Conservation (phyloP, 2,888 invertebrate species). For the Clostera curtula region DNA sequence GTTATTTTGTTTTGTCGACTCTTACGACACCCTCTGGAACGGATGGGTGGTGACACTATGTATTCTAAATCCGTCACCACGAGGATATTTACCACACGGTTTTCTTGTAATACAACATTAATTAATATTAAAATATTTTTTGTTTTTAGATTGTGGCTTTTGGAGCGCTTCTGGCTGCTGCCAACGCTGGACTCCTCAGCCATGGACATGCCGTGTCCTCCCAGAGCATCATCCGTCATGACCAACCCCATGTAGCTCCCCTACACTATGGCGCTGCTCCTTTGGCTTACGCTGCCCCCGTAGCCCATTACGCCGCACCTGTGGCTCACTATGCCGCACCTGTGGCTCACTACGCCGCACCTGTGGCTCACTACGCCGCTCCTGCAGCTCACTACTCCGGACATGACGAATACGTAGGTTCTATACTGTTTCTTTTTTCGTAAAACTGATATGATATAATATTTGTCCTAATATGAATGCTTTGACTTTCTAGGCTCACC, state of each 20-base stretch:
- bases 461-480: too few species aligned
- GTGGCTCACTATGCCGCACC: slow-evolving; percentile 16
- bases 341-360: slow-evolving; percentile 13
- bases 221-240: slow-evolving; percentile 3
- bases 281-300: slow-evolving; percentile 3
- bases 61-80: too few species aligned
- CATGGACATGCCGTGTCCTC: slow-evolving; percentile 10
- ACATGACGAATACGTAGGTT: slow-evolving; percentile 23
- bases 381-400: slow-evolving; percentile 23
- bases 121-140: neutral
- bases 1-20: too few species aligned
- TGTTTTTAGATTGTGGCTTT: slow-evolving; percentile 30
- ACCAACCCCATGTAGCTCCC: slow-evolving; percentile 2
- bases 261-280: too few species aligned
- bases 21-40: too few species aligned
- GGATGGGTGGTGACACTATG: too few species aligned
- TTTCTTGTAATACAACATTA: neutral
- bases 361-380: slow-evolving; percentile 13
- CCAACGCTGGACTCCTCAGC: slow-evolving; percentile 28
- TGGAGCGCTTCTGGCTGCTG: slow-evolving; percentile 30
- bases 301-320: slow-evolving; percentile 9
- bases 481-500: slow-evolving; percentile 40
- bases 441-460: too few species aligned
- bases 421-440: too few species aligned
- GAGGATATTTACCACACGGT: neutral